Evolutionary conservation across 2,113 vertebrate species (phyloP), one percentile per base, ranked within the genome.

Genomic region (Aldabrachelys gigantea): DNA sequence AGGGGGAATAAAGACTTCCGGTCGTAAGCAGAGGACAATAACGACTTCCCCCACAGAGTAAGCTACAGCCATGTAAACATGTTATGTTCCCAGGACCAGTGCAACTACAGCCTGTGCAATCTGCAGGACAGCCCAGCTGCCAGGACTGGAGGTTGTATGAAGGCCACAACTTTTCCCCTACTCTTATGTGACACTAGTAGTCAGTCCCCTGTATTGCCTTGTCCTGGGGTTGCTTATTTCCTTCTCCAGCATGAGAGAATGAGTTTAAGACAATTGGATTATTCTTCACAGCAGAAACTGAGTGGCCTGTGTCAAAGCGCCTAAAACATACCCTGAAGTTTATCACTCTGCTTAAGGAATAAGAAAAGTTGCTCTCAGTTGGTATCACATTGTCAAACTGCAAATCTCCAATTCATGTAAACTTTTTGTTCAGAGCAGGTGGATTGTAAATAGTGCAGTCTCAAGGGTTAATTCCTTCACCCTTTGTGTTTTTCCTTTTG

Each of bases 381-480:
- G 54, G 59, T 82, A 72, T 87, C 94, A 75, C 75, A 84, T 75
- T 91, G 92, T 96, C 95, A 92, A 54, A 89, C 91, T 96, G 94
- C 89, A 86, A 83, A 90, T 91, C 88, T 95, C 95, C 94, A 89
- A 79, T 65, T 95, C 75, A 85, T 97, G 97, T 97, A 97, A 98
- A 97, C 95, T 95, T 97, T 97, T 96, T 93, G 94, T 96, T 97
- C 95, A 89, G 92, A 98, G 93, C 96, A 97, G 95, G 93, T 93
- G 93, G 8, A 5, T 90, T 97, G 94, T 93, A 87, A 96, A 94
- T 97, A 96, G 97, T 96, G 97, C 97, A 95, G 96, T 97, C 96
- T 97, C 91, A 93, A 97, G 53, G 87, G 95, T 94, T 94, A 95
- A 96, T 91, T 95, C 95, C 97, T 97, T 96, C 96, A 95, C 95